Evolutionary conservation across 1,140 invertebrate species (phyloP).

Genomic region (Sogatella furcifera): DNA sequence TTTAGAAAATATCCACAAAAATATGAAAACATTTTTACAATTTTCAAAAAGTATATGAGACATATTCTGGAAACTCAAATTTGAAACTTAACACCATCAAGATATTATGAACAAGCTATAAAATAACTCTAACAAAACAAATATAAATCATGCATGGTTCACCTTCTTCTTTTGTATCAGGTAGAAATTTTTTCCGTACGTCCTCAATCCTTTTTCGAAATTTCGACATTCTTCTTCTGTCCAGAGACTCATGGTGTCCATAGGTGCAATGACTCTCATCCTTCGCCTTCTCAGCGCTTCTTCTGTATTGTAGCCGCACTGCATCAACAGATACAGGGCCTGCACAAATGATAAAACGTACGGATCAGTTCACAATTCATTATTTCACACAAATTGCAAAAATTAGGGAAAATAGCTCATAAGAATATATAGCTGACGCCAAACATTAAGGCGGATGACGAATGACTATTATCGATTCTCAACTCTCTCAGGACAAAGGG

Average conservation of each 20-base stretch:
- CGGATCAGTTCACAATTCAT: neutral
- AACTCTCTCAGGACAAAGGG: no score
- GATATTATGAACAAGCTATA: no score
- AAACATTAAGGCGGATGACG: no score
- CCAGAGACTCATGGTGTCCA: conserved; percentile 77
- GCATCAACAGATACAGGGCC: conserved; percentile 80
- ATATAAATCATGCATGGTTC: no score
- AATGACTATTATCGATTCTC: no score
- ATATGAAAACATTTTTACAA: no score
- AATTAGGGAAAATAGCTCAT: neutral
- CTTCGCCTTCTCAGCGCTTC: conserved; percentile 79
- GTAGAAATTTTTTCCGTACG: conserved; percentile 93
- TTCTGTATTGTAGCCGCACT: conserved; percentile 89
- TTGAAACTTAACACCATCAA: no score
- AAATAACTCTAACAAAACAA: no score
- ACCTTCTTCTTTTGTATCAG: conserved; percentile 90
- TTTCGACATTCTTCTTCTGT: conserved; percentile 95
- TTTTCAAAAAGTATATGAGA: no score
- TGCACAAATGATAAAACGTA: neutral
- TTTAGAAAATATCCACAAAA: no score
- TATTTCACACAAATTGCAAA: neutral
- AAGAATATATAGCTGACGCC: no score
- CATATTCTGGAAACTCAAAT: no score
- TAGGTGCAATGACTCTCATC: conserved; percentile 59
- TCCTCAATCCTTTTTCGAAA: conserved; percentile 88